phyloP scores from a whole-genome alignment of 2,113 vertebrate species.

The Megaceryle torquata region DNA sequence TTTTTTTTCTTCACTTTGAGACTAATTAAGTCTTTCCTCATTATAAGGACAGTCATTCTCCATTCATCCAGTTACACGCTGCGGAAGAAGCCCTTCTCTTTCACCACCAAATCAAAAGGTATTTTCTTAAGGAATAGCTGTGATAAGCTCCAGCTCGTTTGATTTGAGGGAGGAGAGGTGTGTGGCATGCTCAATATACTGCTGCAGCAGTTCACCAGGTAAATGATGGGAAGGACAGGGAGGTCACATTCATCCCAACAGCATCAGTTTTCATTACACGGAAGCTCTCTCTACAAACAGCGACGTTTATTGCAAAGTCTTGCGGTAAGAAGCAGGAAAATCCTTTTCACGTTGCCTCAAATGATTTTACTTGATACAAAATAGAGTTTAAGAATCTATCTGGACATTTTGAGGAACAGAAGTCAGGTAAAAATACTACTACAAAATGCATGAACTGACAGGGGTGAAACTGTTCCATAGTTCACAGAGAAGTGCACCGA shows the following conservation, averaged over 20 bases:
- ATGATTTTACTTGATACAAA: background rate
- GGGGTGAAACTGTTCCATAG: slow-evolving; percentile 9
- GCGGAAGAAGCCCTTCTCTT: background rate
- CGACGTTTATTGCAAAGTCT: slow-evolving; percentile 54
- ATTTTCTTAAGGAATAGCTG: background rate
- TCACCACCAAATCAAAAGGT: background rate
- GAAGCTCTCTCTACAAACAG: slow-evolving; percentile 14
- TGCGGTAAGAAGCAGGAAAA: slow-evolving; percentile 21
- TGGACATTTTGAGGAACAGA: background rate
- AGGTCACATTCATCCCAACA: background rate
- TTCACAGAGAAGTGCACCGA: slow-evolving; percentile 7
- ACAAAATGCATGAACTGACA: slow-evolving; percentile 18
- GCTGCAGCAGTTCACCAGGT: background rate
- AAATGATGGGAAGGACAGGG: background rate
- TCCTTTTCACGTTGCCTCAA: background rate
- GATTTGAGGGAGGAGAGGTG: background rate
- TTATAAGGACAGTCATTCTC: background rate
- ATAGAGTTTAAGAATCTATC: background rate
- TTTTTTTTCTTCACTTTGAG: background rate
- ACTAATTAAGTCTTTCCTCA: background rate
- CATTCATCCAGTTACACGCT: background rate
- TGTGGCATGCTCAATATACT: background rate
- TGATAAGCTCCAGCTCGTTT: background rate
- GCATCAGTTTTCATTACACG: background rate
- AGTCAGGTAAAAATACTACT: slow-evolving; percentile 43